Evolutionary conservation across 2,888 invertebrate species (phyloP), one percentile per base, ranked within the genome.

Genomic region (Carcina quercana): DNA sequence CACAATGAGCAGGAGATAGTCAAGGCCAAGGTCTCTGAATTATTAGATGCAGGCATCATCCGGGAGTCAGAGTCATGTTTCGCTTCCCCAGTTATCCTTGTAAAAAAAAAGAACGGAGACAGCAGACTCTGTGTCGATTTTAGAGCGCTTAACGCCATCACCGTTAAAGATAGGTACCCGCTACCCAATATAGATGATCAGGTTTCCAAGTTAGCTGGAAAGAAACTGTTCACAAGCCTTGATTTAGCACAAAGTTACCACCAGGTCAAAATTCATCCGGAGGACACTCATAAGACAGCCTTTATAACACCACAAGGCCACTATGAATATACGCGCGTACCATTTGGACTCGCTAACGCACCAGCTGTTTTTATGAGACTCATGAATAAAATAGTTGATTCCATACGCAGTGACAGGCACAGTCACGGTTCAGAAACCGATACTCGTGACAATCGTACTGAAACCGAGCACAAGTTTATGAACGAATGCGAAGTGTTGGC

Each of bases 131-230:
- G 31, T 12, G 35, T 35, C 1, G 35, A 35, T 15, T 35, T 24
- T 26, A 10, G 35, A 3, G 13, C 12, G 2, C 15, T 35, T 3
- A 35, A 35, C 15, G 10, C 10, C 8, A 8, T 15, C 1, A 35
- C 35, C 0, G 25, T 35, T 1, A 35, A 35, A n/a, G 30, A 35
- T n/a, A 20, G 19, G 10, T 35, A 28, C 7, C 35, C 28, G 3
- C 17, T 35, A 12, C 35, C 31, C 4, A 12, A 26, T 2, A 35
- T 35, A 7, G 34, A 31, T 5, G 35, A 35, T 8, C 28, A 31
- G n/a, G 8, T 35, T 2, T 10, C 11, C 2, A 35, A 30, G 12
- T n/a, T 34, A 3, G 17, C n/a, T 1, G 25, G 25, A 3, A 29
- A 29, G 5, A 11, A 4, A 5, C 29, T 5, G 13, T 34, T 28